A percentile compares a stretch with the other conserved stretches of the same genome.
These are phyloP conservation scores for Betta splendens DNA, from an alignment of 2,797 vertebrate species.

Conservation along the genomic window DNA sequence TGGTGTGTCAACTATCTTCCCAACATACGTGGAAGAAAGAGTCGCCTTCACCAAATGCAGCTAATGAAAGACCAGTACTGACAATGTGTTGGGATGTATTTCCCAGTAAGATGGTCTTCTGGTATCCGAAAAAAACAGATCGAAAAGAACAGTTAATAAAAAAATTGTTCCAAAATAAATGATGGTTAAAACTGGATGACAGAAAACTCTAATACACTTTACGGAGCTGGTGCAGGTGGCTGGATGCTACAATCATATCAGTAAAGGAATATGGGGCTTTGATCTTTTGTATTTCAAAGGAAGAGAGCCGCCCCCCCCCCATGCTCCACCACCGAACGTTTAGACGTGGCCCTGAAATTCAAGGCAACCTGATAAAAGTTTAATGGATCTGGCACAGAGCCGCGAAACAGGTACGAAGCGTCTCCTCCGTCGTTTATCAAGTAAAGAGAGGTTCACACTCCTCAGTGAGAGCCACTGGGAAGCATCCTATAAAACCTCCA, in stretches of 20 bases:
- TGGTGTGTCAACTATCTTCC: background rate
- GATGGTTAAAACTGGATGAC: no score
- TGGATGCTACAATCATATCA: background rate
- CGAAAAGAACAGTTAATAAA: background rate
- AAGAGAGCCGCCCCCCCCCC: background rate
- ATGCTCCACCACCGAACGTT: background rate
- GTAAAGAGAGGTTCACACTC: background rate
- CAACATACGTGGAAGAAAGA: no score
- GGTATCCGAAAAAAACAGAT: background rate
- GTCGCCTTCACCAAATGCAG: no score
- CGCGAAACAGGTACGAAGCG: background rate
- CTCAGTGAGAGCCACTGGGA: no score
- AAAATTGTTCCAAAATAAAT: background rate
- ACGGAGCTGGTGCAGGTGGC: background rate
- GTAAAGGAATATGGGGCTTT: background rate
- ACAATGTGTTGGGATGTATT: no score
- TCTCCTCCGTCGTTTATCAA: background rate
- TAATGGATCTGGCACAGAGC: no score
- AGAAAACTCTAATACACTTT: background rate
- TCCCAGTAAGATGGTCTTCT: background rate
- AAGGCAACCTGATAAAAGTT: no score
- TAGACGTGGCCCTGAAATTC: background rate
- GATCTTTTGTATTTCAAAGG: background rate
- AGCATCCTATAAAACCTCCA: background rate
- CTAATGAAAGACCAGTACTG: background rate